Percentiles rank a stretch among this genome's conserved stretches.
phyloP scores from a whole-genome alignment of 2,113 vertebrate genomes.

The Nerophis lumbriciformis region DNA sequence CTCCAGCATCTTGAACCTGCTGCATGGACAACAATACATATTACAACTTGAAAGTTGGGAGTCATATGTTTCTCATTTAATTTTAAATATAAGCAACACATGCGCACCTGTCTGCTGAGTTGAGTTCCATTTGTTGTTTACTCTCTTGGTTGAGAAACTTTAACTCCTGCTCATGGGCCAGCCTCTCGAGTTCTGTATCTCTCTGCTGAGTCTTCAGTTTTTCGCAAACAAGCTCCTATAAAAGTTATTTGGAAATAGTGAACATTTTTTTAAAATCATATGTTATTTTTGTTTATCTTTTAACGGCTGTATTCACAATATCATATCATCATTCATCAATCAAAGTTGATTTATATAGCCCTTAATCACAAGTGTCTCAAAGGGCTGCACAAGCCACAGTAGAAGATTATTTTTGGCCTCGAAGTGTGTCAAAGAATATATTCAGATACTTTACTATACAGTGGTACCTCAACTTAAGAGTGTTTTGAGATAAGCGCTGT shows the following conservation, averaged over 20 bases:
- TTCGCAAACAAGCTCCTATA: constrained; percentile 91
- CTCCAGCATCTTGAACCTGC: constrained; percentile 89
- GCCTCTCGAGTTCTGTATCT: constrained; percentile 88
- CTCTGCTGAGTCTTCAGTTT: constrained; percentile 93
- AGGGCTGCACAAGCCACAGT: too few species aligned
- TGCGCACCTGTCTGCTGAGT: constrained; percentile 81
- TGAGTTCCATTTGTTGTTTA: constrained; percentile 74
- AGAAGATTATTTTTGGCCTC: too few species aligned
- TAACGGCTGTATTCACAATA: not conserved
- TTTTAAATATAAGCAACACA: not conserved
- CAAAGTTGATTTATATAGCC: too few species aligned
- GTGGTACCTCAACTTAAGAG: too few species aligned
- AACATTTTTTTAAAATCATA: not conserved
- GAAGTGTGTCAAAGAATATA: too few species aligned
- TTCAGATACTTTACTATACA: too few species aligned
- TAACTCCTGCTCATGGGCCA: constrained; percentile 89
- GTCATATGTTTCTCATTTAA: not conserved
- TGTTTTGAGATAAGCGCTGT: too few species aligned
- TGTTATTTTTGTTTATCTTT: not conserved
- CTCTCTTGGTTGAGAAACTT: constrained; percentile 86
- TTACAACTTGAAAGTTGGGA: not conserved
- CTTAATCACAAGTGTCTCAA: too few species aligned
- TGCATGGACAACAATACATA: not conserved
- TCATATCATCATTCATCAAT: too few species aligned
- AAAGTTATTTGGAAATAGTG: not conserved